These are phyloP conservation scores for Pyralis farinalis DNA, from an alignment of 2,888 invertebrate species.

Conservation along the genomic window DNA sequence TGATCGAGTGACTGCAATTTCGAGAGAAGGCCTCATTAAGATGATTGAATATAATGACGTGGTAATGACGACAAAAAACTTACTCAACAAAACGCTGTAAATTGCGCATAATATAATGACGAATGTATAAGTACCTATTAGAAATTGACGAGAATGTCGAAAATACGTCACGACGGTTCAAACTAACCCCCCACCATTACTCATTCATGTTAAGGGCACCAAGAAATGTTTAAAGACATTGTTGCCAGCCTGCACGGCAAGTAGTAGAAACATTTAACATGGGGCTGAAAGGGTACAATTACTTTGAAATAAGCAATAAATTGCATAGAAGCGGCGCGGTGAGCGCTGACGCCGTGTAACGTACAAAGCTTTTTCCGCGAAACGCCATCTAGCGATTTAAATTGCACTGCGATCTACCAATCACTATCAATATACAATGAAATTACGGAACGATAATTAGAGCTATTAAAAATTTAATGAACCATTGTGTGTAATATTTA, in stretches of 20 bases:
- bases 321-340: conserved; percentile 37
- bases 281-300: conserved; percentile 64
- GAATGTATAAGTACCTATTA: too few relatives aligned
- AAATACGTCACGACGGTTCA: not conserved
- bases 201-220: not conserved
- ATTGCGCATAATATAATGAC: too few relatives aligned
- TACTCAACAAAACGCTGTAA: too few relatives aligned
- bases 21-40: conserved; percentile 5
- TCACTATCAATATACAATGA: conserved; percentile 54
- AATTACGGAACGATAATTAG: too few relatives aligned
- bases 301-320: conserved; percentile 60
- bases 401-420: conserved; percentile 35
- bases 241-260: conserved; percentile 30
- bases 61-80: too few relatives aligned
- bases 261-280: conserved; percentile 47
- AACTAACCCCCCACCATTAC: not conserved
- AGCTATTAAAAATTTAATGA: too few relatives aligned
- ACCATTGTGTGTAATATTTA: too few relatives aligned
- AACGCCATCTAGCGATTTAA: conserved; percentile 64
- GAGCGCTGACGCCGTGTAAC: conserved; percentile 61
- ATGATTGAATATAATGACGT: too few relatives aligned
- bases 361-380: conserved; percentile 62
- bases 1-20: conserved; percentile 11
- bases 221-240: conserved; percentile 13
- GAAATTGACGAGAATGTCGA: not conserved